These are phyloP conservation scores for Andrena marginata DNA, from an alignment of 2,888 invertebrate genomes.

Conservation along the genomic window DNA sequence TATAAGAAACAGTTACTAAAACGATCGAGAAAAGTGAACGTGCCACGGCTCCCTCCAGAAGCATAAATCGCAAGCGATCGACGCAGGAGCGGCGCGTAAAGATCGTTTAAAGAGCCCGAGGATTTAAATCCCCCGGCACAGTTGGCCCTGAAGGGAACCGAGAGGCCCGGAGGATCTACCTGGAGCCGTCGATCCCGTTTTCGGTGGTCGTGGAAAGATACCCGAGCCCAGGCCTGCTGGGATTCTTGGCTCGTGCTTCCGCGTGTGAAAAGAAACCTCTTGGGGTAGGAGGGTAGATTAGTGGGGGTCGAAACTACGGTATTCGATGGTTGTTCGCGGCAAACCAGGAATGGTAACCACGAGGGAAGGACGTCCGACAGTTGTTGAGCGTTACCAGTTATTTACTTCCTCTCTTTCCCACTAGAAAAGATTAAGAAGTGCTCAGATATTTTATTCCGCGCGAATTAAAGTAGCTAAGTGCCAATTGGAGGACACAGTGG, in stretches of 20 bases:
- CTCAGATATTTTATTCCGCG: no score
- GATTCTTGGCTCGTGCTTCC: slow-evolving; percentile 50
- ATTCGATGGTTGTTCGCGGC: slow-evolving; percentile 16
- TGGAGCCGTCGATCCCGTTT: slow-evolving; percentile 41
- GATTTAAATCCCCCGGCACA: slow-evolving; percentile 64
- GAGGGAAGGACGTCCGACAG: neutral
- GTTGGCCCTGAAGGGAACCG: neutral
- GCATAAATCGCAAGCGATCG: slow-evolving; percentile 21
- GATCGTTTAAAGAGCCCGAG: slow-evolving; percentile 59
- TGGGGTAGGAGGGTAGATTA: slow-evolving; percentile 2
- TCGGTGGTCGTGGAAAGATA: slow-evolving; percentile 29
- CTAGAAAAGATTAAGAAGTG: no score
- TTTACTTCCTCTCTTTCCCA: neutral
- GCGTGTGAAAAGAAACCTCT: slow-evolving; percentile 44
- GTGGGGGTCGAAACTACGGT: slow-evolving; percentile 20
- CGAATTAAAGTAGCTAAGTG: no score
- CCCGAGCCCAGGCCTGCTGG: slow-evolving; percentile 39
- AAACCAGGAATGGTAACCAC: neutral
- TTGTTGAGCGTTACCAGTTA: neutral
- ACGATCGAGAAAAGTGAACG: neutral
- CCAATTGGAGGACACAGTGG: no score
- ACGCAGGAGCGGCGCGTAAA: neutral
- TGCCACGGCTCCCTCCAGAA: neutral
- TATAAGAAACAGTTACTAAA: neutral
- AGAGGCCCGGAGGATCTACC: slow-evolving; percentile 4